Evolutionary conservation across 2,113 vertebrate species (phyloP).

Genomic region (Tetraodon nigroviridis): DNA sequence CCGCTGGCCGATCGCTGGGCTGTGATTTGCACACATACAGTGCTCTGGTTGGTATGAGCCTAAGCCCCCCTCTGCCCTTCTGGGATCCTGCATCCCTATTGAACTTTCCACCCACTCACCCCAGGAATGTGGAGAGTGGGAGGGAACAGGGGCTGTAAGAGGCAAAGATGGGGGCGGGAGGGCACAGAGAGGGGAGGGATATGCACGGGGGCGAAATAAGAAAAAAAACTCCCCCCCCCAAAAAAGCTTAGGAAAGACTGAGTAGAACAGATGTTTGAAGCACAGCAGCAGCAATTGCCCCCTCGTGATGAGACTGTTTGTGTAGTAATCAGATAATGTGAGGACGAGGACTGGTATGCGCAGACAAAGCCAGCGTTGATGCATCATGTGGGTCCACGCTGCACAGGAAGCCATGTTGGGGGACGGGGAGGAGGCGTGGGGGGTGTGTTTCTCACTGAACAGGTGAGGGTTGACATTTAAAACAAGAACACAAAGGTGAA

Average conservation of each 20-base stretch:
- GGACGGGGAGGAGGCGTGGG: background rate
- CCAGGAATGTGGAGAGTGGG: conserved; percentile 65
- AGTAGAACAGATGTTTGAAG: conserved; percentile 8
- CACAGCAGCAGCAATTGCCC: conserved; percentile 8
- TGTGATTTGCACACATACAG: conserved; percentile 37
- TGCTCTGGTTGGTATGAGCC: conserved; percentile 35
- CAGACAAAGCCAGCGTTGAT: conserved; percentile 15
- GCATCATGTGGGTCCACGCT: conserved; percentile 2
- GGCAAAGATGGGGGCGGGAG: conserved; percentile 35
- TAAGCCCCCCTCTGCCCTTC: conserved; percentile 52
- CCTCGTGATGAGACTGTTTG: conserved; percentile 13
- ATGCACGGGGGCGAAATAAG: background rate
- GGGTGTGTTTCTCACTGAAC: conserved; percentile 13
- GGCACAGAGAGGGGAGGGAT: background rate
- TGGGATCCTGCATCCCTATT: conserved; percentile 68
- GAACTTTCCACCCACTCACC: conserved; percentile 75
- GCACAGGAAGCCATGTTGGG: conserved; percentile 12
- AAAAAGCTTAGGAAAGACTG: conserved; percentile 13
- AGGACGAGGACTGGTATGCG: conserved; percentile 8
- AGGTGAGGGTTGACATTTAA: conserved; percentile 36
- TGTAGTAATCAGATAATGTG: conserved; percentile 21
- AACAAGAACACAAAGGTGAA: conserved; percentile 1
- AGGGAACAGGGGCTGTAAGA: conserved; percentile 40
- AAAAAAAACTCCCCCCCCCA: conserved; percentile 1
- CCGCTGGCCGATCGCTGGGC: conserved; percentile 24